phyloP scores from a whole-genome alignment of 1,140 invertebrate genomes.

The Parasteatoda tepidariorum region DNA sequence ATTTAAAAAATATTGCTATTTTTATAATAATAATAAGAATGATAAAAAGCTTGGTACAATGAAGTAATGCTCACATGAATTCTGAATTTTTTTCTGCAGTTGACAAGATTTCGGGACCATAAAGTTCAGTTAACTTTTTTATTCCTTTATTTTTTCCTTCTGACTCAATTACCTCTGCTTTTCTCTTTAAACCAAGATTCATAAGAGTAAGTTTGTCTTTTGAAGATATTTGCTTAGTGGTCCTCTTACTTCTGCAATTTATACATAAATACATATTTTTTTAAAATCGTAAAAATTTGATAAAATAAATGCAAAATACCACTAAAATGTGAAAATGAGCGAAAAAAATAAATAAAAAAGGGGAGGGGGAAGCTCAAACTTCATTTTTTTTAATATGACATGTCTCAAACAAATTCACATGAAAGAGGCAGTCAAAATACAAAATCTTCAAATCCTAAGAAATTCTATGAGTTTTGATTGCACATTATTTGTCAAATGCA shows the following conservation, averaged over 20 bases:
- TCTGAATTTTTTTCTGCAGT: constrained; percentile 26
- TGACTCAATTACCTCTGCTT: constrained; percentile 37
- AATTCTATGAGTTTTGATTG: no score
- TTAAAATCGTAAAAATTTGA: not conserved
- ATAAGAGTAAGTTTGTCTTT: constrained; percentile 49
- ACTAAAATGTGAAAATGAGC: not conserved
- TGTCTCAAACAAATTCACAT: no score
- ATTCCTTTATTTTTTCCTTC: constrained; percentile 18
- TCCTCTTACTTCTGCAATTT: not conserved
- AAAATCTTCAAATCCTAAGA: no score
- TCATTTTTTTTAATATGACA: not conserved
- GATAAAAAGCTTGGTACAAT: not conserved
- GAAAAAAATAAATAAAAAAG: not conserved
- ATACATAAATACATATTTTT: not conserved
- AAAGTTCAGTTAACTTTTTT: constrained; percentile 25
- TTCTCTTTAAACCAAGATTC: constrained; percentile 34
- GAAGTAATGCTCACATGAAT: constrained; percentile 36
- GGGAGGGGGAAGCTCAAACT: not conserved
- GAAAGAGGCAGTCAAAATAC: no score
- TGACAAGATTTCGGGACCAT: constrained; percentile 33
- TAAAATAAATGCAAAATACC: not conserved
- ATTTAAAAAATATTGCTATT: not conserved
- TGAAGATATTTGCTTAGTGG: not conserved
- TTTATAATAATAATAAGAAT: not conserved
- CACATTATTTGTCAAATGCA: no score